These are phyloP conservation scores for Todus mexicanus DNA, from an alignment of 2,797 vertebrate species.

Conservation along the genomic window DNA sequence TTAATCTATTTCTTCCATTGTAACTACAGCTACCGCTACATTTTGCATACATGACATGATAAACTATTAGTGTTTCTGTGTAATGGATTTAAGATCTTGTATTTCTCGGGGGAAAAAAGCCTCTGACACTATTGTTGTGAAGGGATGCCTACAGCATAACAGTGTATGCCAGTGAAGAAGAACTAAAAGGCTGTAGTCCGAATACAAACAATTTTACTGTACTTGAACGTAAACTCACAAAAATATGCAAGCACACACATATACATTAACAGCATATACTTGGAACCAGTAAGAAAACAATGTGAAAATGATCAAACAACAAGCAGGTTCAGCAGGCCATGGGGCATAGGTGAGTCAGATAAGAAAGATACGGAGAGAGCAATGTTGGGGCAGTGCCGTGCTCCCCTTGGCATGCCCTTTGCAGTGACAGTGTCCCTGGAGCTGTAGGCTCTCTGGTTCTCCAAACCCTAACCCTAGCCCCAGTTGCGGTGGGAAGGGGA, in stretches of 20 bases:
- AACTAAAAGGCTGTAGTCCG: not conserved
- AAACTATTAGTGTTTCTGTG: not conserved
- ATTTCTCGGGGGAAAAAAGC: accelerated
- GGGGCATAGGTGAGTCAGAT: no score
- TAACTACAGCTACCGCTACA: accelerated
- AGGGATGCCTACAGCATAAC: not conserved
- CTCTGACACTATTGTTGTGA: not conserved
- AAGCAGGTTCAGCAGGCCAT: no score
- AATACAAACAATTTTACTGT: not conserved
- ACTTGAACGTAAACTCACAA: not conserved
- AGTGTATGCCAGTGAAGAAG: not conserved
- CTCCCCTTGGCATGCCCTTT: no score
- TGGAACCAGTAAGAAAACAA: not conserved
- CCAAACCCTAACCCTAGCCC: no score
- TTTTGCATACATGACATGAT: not conserved
- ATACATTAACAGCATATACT: not conserved
- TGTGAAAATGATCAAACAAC: not conserved
- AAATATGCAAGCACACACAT: not conserved
- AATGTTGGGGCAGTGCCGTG: no score
- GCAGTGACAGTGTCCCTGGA: no score
- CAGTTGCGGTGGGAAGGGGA: no score
- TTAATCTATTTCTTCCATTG: not conserved
- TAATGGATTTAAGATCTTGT: not conserved
- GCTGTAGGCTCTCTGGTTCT: no score
- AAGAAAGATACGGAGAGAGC: no score